A percentile compares a stretch with the other conserved stretches of the same genome.
Conservation (phyloP, 2,797 vertebrate species). For the Chanos chanos region DNA sequence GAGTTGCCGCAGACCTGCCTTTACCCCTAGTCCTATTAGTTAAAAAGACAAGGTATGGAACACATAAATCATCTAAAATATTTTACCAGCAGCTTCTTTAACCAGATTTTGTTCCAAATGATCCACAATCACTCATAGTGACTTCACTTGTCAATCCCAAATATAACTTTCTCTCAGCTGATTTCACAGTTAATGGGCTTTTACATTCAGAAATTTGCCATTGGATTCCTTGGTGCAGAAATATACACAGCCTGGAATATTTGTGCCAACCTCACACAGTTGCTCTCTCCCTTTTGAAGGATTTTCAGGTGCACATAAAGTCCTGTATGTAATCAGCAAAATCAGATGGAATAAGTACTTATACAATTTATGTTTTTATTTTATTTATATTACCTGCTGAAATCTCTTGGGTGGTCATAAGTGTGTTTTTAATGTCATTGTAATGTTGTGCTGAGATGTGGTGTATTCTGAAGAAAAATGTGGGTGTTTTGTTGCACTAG, state of each 20-base stretch:
- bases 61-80: background rate
- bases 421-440: constrained; percentile 5
- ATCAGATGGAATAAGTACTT: too few relatives aligned
- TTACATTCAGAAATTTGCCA: too few relatives aligned
- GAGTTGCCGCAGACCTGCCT: background rate
- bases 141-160: background rate
- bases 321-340: too few relatives aligned
- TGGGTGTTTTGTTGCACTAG: constrained; percentile 29
- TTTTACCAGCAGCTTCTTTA: background rate
- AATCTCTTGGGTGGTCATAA: constrained; percentile 2
- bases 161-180: too few relatives aligned
- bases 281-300: too few relatives aligned
- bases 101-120: background rate
- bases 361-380: background rate
- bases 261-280: too few relatives aligned
- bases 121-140: background rate
- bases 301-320: too few relatives aligned
- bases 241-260: too few relatives aligned
- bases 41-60: constrained; percentile 16
- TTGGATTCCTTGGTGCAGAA: too few relatives aligned
- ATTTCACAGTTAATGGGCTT: too few relatives aligned
- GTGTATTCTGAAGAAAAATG: constrained; percentile 28
- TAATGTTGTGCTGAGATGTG: background rate
- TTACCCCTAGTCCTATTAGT: constrained; percentile 27
- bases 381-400: background rate